These are phyloP conservation scores for Syngnathoides biaculeatus DNA, from an alignment of 2,113 vertebrate genomes.

Conservation along the genomic window DNA sequence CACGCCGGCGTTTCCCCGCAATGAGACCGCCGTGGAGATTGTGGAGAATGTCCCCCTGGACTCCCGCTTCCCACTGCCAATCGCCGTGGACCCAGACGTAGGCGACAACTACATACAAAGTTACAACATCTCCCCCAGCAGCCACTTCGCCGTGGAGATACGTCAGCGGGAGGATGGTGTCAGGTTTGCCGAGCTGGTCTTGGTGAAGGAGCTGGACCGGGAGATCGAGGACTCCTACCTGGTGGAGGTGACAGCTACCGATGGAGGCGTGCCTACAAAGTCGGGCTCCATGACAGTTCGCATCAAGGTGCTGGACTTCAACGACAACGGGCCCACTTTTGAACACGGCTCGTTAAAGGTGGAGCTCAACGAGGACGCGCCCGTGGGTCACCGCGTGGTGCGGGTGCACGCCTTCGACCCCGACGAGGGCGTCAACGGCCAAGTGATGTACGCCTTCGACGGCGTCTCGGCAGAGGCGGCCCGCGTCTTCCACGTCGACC, in stretches of 20 bases:
- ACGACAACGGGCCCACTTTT: constrained; percentile 76
- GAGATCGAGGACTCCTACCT: constrained; percentile 69
- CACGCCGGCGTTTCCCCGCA: constrained; percentile 53
- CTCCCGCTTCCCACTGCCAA: constrained; percentile 62
- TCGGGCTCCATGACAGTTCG: constrained; percentile 59
- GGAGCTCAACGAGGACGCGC: constrained; percentile 70
- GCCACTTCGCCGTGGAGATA: constrained; percentile 65
- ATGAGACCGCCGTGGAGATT: constrained; percentile 66
- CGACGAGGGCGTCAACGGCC: constrained; percentile 68
- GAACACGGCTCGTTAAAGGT: constrained; percentile 67
- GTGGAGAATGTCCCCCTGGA: constrained; percentile 62
- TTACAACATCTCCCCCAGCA: constrained; percentile 67
- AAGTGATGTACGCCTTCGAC: constrained; percentile 71
- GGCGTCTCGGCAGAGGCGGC: constrained; percentile 37
- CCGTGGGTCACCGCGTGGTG: constrained; percentile 64
- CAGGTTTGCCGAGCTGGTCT: constrained; percentile 67
- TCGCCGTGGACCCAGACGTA: constrained; percentile 71
- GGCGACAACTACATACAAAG: constrained; percentile 73
- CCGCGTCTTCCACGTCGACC: constrained; percentile 68
- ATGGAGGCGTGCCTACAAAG: constrained; percentile 48
- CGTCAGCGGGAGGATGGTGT: constrained; percentile 60
- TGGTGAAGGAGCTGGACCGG: constrained; percentile 67
- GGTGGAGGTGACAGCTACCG: constrained; percentile 60
- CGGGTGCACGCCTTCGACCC: constrained; percentile 72
- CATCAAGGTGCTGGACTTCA: constrained; percentile 72